Percentiles rank a stretch among this genome's conserved stretches.
phyloP scores from a whole-genome alignment of 2,113 vertebrate species.

The Pipra filicauda region DNA sequence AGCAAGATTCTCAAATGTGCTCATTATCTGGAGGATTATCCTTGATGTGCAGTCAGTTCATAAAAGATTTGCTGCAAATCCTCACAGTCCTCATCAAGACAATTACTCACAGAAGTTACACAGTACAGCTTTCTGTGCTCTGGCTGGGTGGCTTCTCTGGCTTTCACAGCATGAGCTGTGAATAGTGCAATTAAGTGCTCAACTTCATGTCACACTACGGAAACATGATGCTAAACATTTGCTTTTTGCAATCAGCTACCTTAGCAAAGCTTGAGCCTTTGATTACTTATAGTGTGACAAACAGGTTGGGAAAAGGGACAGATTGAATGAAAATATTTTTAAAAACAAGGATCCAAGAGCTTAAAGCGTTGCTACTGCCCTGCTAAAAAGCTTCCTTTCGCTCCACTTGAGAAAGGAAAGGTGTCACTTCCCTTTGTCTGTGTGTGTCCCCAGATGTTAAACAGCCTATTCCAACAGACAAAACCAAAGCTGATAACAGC shows the following conservation, averaged over 20 bases:
- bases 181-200: background rate
- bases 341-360: background rate
- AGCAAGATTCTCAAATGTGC: background rate
- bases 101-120: background rate
- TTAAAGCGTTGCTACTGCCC: background rate
- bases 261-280: background rate
- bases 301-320: background rate
- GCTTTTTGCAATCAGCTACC: background rate
- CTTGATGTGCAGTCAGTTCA: background rate
- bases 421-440: background rate
- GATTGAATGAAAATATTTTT: background rate
- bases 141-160: background rate
- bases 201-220: fast-evolving
- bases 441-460: background rate
- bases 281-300: background rate
- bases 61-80: background rate
- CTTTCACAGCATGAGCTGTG: background rate
- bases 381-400: background rate
- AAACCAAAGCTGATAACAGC: background rate
- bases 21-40: slow-evolving; percentile 21
- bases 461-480: background rate
- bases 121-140: background rate
- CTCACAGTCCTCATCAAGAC: background rate
- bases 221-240: background rate
- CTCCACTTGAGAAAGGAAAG: background rate